Percentiles rank a stretch among this genome's conserved stretches.
phyloP scores from a whole-genome alignment of 2,797 vertebrate species.

The Muraenolepis orangiensis region DNA sequence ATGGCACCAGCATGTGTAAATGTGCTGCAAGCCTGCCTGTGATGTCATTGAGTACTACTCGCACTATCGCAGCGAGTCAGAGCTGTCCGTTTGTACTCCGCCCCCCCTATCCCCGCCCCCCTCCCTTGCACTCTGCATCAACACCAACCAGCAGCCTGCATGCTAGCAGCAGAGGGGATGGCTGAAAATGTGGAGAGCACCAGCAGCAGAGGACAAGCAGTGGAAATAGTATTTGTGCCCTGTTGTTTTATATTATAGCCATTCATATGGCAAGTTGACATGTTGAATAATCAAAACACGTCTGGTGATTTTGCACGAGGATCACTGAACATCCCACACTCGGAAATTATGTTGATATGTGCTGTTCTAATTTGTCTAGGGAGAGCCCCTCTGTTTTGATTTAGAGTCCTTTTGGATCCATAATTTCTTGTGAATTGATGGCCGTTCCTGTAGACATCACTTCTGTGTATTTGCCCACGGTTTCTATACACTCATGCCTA shows the following conservation, averaged over 20 bases:
- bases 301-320: neutral
- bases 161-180: constrained; percentile 32
- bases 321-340: neutral
- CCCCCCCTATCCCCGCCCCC: constrained; percentile 49
- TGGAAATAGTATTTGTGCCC: neutral
- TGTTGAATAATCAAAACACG: neutral
- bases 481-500: constrained; percentile 16
- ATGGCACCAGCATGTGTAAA: constrained; percentile 10
- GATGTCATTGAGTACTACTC: constrained; percentile 69
- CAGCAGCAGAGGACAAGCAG: constrained; percentile 23
- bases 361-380: neutral
- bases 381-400: neutral
- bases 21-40: constrained; percentile 33
- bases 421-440: neutral
- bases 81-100: constrained; percentile 45
- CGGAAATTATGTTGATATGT: neutral
- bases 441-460: neutral
- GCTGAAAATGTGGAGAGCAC: constrained; percentile 39
- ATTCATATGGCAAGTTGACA: neutral
- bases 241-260: neutral
- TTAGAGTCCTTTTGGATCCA: neutral
- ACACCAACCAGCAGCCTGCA: constrained; percentile 53
- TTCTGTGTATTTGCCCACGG: neutral
- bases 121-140: constrained; percentile 47
- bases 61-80: constrained; percentile 62